A percentile compares a stretch with the other conserved stretches of the same genome.
Evolutionary conservation across 37 sponge, comb jelly and placozoan genomes (phyloP).

Genomic region (Crambe crambe): DNA sequence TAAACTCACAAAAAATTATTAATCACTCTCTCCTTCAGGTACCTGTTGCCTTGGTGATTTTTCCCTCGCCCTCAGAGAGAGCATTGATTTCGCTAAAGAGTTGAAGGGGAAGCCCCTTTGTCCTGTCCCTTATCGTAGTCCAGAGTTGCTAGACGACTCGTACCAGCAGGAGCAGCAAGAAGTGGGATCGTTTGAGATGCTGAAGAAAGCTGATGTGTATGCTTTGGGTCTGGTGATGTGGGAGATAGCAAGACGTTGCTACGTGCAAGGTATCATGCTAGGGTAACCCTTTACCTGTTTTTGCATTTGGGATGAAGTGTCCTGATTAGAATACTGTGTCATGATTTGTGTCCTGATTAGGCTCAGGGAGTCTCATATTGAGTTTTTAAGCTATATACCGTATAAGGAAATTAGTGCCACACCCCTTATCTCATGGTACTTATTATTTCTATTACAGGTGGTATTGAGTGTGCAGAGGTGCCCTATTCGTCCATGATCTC

Average conservation of each 20-base stretch:
- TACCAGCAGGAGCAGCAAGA: background rate
- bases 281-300: background rate
- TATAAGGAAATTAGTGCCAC: too few relatives aligned
- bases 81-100: background rate
- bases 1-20: background rate
- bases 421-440: too few relatives aligned
- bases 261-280: conserved; percentile 25
- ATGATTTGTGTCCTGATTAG: too few relatives aligned
- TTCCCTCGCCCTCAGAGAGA: conserved; percentile 28
- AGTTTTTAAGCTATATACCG: too few relatives aligned
- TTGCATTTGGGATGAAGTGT: background rate
- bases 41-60: conserved; percentile 60
- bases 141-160: conserved; percentile 37
- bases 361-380: too few relatives aligned
- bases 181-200: conserved; percentile 5
- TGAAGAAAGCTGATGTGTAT: conserved; percentile 59
- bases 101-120: conserved; percentile 1
- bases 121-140: conserved; percentile 29
- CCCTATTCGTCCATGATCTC: conserved; percentile 41
- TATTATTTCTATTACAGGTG: too few relatives aligned
- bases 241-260: conserved; percentile 61
- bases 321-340: too few relatives aligned
- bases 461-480: conserved; percentile 11
- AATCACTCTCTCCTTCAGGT: conserved; percentile 7
- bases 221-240: conserved; percentile 66